Conservation (phyloP, 2,113 vertebrate species). For the Protobothrops flavoviridis region DNA sequence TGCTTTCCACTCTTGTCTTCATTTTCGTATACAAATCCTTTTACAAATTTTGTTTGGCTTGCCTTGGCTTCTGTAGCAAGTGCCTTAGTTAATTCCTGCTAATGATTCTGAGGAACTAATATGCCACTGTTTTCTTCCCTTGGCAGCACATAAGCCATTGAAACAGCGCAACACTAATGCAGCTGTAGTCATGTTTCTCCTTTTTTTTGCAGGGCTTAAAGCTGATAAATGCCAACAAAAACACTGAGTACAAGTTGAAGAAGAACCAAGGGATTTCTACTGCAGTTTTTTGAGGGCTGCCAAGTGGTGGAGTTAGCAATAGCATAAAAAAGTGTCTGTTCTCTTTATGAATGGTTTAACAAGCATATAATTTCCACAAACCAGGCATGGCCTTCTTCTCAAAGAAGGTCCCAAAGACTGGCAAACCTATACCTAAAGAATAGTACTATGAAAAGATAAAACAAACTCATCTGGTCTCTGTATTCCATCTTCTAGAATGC, state of each 20-base stretch:
- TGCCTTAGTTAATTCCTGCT: neutral
- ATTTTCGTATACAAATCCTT: neutral
- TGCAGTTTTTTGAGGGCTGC: neutral
- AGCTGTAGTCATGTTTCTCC: neutral
- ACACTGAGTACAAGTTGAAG: neutral
- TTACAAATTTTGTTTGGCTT: neutral
- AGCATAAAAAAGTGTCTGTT: neutral
- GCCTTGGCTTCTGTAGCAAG: neutral
- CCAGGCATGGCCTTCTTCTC: neutral
- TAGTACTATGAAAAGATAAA: neutral
- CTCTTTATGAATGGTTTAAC: neutral
- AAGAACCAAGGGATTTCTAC: neutral
- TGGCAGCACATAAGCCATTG: neutral
- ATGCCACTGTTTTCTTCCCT: neutral
- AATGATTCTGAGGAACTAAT: neutral
- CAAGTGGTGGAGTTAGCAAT: neutral
- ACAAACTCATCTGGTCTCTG: neutral
- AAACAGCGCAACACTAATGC: neutral
- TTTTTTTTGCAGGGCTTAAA: neutral
- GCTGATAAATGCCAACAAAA: neutral
- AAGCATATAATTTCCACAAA: neutral
- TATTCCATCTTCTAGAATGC: neutral
- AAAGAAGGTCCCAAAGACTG: neutral
- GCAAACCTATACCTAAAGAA: neutral
- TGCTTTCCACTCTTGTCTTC: neutral